Percentiles rank a stretch among this genome's conserved stretches.
Conservation (phyloP, 2,797 vertebrate species). For the Apodemus agrarius region DNA sequence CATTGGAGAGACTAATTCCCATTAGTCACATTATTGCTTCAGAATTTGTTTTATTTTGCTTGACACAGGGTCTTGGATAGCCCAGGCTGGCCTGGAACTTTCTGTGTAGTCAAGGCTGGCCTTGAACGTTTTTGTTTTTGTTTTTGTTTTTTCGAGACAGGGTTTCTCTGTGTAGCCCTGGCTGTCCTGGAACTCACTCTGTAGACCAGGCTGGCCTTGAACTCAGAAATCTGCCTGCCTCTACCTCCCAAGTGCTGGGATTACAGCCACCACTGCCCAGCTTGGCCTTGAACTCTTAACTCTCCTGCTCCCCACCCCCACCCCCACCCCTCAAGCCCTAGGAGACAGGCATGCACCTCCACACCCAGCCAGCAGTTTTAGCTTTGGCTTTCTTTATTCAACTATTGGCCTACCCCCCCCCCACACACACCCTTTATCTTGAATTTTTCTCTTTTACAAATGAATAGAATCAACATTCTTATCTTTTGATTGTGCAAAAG, state of each 20-base stretch:
- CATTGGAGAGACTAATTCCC: not conserved
- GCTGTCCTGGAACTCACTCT: too few species aligned
- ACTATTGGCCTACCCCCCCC: not conserved
- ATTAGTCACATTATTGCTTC: not conserved
- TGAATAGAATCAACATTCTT: not conserved
- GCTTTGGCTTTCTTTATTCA: not conserved
- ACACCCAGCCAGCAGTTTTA: not conserved
- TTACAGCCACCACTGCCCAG: too few species aligned
- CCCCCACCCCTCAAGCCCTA: not conserved
- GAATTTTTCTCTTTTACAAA: conserved; percentile 14
- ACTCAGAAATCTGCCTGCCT: too few species aligned
- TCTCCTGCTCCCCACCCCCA: not conserved
- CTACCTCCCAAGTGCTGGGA: too few species aligned
- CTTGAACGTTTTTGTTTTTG: too few species aligned
- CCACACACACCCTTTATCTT: not conserved
- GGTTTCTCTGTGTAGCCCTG: too few species aligned
- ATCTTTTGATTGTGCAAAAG: not conserved
- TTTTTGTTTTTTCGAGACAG: too few species aligned
- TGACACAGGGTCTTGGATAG: not conserved
- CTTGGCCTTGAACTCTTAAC: not conserved
- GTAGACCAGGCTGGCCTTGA: too few species aligned
- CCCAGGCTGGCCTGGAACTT: not conserved
- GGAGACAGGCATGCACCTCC: not conserved
- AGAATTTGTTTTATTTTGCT: not conserved
- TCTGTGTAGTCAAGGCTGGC: not conserved